Evolutionary conservation across 2,113 vertebrate genomes (phyloP).

Genomic region (Crotophaga sulcirostris): DNA sequence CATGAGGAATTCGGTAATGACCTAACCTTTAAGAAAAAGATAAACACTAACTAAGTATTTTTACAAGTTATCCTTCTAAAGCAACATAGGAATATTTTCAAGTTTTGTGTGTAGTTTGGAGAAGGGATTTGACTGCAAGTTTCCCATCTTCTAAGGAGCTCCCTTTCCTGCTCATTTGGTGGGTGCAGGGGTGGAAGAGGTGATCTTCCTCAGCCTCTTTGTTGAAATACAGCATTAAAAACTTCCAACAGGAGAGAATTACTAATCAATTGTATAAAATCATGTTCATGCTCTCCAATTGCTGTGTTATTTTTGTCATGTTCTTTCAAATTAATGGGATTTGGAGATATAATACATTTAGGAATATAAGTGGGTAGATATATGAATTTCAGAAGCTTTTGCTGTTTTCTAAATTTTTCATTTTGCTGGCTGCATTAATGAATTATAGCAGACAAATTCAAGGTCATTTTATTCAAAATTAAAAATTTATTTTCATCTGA

Average conservation of each 20-base stretch:
- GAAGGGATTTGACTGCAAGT: background rate
- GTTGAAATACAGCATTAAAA: accelerated
- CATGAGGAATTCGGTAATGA: background rate
- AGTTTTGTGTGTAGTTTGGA: background rate
- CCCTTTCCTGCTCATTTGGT: background rate
- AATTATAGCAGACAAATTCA: background rate
- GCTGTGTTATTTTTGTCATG: background rate
- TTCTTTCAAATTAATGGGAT: background rate
- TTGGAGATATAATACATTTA: background rate
- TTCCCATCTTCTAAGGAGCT: background rate
- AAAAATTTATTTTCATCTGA: constrained; percentile 24
- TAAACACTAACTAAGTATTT: background rate
- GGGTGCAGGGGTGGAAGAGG: background rate
- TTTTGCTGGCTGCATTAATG: background rate
- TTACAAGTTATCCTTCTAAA: background rate
- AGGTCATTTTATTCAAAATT: constrained; percentile 3
- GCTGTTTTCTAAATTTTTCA: background rate
- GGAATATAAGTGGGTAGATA: background rate
- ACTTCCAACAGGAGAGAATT: background rate
- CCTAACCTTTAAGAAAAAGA: background rate
- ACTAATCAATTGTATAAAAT: background rate
- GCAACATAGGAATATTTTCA: background rate
- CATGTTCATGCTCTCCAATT: background rate
- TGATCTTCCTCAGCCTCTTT: background rate
- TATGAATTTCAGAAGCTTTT: background rate